These are phyloP conservation scores for Drosophila mauritiana DNA, from an alignment of 1,140 invertebrate species.

Conservation along the genomic window DNA sequence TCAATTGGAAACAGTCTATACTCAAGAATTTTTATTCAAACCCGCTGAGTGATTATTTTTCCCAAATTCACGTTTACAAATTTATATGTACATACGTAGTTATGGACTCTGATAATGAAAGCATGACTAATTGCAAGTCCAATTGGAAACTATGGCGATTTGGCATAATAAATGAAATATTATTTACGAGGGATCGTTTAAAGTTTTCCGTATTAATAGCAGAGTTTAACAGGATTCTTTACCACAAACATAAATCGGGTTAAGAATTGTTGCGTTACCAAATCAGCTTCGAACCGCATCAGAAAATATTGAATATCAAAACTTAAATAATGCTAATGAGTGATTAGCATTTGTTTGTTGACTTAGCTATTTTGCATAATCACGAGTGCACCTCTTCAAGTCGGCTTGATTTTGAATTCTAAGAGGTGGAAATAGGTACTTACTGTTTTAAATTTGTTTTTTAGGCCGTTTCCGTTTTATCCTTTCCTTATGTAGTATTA, in stretches of 20 bases:
- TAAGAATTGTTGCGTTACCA: neutral
- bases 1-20: neutral
- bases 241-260: too few relatives aligned
- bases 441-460: slow-evolving; percentile 31
- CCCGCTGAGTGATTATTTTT: slow-evolving; percentile 18
- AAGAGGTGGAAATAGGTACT: slow-evolving; percentile 1
- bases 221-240: neutral
- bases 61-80: neutral
- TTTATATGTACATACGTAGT: slow-evolving; percentile 6
- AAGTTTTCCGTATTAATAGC: neutral
- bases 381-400: slow-evolving; percentile 3
- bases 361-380: slow-evolving; percentile 8
- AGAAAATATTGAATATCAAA: neutral
- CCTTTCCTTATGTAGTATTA: slow-evolving; percentile 12
- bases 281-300: neutral
- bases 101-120: slow-evolving; percentile 26
- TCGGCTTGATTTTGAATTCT: neutral
- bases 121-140: slow-evolving; percentile 35
- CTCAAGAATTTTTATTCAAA: slow-evolving; percentile 6
- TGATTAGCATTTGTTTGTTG: neutral
- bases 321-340: too few relatives aligned
- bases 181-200: neutral
- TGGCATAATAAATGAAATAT: slow-evolving; percentile 6
- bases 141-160: slow-evolving; percentile 39
- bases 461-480: slow-evolving; percentile 17